A percentile compares a stretch with the other conserved stretches of the same genome.
These are phyloP conservation scores for Setophaga petechia DNA, from an alignment of 2,113 vertebrate genomes.

Conservation along the genomic window DNA sequence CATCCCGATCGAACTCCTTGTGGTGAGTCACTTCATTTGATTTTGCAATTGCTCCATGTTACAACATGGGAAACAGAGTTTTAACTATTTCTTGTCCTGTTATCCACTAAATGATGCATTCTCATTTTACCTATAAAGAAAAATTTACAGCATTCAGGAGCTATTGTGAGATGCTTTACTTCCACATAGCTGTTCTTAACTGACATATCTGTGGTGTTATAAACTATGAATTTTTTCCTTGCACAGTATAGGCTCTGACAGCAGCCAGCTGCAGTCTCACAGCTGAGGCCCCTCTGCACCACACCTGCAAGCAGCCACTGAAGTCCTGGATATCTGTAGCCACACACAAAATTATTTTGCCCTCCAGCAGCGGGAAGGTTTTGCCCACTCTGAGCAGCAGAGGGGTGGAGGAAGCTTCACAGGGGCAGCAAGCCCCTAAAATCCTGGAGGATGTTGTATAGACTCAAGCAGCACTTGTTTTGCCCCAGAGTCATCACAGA, in stretches of 20 bases:
- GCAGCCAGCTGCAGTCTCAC: not conserved
- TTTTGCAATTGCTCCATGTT: not conserved
- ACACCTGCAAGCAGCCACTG: not conserved
- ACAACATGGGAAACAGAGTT: rapidly evolving
- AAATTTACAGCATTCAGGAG: not conserved
- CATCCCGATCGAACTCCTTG: constrained; percentile 91
- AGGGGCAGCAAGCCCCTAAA: not conserved
- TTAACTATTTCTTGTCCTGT: not conserved
- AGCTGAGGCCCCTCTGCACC: not conserved
- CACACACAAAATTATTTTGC: not conserved
- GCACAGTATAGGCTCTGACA: not conserved
- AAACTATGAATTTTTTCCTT: not conserved
- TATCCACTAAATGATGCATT: not conserved
- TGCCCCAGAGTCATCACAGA: not conserved
- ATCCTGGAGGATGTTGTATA: not conserved
- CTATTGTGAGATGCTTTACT: not conserved
- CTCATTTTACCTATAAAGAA: not conserved
- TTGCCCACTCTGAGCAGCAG: not conserved
- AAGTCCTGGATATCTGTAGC: not conserved
- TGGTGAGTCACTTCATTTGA: constrained; percentile 78
- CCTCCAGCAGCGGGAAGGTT: not conserved
- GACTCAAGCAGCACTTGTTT: not conserved
- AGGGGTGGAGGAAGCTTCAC: not conserved
- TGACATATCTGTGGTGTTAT: not conserved
- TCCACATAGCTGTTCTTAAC: not conserved